Percentiles rank a stretch among this genome's conserved stretches.
These are phyloP conservation scores for Drosophila bocqueti DNA, from an alignment of 1,140 invertebrate genomes.

Conservation along the genomic window DNA sequence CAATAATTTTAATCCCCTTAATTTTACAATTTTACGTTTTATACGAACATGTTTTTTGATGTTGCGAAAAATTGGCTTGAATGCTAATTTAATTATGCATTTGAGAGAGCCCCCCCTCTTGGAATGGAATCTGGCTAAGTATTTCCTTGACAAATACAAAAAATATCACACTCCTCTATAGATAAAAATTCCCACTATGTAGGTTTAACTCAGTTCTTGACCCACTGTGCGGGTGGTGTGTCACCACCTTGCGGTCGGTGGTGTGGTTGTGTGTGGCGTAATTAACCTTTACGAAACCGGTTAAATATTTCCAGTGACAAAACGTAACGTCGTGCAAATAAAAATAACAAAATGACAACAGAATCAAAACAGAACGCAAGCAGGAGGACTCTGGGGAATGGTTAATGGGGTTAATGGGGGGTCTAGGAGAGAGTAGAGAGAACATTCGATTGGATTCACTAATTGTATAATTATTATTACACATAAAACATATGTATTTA, in stretches of 20 bases:
- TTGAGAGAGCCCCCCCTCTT: neutral
- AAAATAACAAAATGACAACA: conserved; percentile 46
- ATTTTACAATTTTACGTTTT: too few relatives aligned
- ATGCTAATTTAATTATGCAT: neutral
- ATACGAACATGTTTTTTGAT: neutral
- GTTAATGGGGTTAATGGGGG: neutral
- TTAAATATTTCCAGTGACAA: conserved; percentile 39
- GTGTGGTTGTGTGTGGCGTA: conserved; percentile 25
- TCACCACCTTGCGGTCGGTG: conserved; percentile 21
- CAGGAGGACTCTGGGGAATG: conserved; percentile 8
- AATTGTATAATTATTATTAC: conserved; percentile 47
- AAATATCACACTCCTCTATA: neutral
- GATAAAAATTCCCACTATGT: neutral
- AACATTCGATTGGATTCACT: conserved; percentile 7
- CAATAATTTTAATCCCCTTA: too few relatives aligned
- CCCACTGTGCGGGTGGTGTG: conserved; percentile 34
- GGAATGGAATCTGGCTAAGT: neutral
- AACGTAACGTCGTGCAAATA: conserved; percentile 10
- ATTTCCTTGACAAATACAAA: neutral
- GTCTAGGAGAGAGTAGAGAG: too few relatives aligned
- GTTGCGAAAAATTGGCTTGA: neutral
- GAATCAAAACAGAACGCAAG: neutral
- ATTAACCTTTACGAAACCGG: conserved; percentile 55
- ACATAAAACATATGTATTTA: neutral
- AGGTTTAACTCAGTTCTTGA: neutral